Evolutionary conservation across 2,888 invertebrate genomes (phyloP).

Genomic region (Phorcus lineatus): DNA sequence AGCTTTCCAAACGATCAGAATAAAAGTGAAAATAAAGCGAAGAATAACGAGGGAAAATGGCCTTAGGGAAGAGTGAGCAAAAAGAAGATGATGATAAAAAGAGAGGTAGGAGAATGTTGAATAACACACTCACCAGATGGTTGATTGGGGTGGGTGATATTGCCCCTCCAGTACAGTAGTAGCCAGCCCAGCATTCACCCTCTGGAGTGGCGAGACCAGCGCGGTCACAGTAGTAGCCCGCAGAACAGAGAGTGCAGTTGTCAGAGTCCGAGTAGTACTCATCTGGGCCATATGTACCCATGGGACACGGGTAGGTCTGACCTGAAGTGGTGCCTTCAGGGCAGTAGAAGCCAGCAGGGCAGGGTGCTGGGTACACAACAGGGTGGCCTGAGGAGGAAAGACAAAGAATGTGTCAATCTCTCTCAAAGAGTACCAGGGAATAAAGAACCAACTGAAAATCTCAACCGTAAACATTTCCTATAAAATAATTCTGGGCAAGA

Average conservation of each 20-base stretch:
- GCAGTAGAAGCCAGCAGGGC: conserved; percentile 72
- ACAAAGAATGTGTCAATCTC: no score
- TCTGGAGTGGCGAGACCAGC: conserved; percentile 63
- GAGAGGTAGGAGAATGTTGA: background rate
- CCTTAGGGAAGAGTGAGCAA: no score
- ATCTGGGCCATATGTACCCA: conserved; percentile 66
- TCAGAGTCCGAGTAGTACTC: conserved; percentile 48
- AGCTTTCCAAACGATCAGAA: no score
- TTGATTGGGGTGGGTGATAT: conserved; percentile 53
- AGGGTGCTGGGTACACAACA: conserved; percentile 65
- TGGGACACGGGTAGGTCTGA: conserved; percentile 66
- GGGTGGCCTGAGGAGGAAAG: conserved; percentile 50
- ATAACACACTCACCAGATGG: conserved; percentile 55
- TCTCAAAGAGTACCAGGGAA: no score
- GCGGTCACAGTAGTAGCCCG: conserved; percentile 69
- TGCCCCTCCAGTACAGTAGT: conserved; percentile 67
- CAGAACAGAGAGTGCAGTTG: conserved; percentile 66
- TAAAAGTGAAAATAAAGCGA: no score
- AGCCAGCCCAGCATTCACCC: conserved; percentile 69
- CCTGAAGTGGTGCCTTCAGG: conserved; percentile 64
- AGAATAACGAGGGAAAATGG: no score
- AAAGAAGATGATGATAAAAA: no score
- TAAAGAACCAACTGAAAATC: no score
- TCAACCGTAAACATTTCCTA: no score
- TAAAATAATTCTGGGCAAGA: no score